These are phyloP conservation scores for Barypeithes pellucidus DNA, from an alignment of 2,888 invertebrate species.

Conservation along the genomic window DNA sequence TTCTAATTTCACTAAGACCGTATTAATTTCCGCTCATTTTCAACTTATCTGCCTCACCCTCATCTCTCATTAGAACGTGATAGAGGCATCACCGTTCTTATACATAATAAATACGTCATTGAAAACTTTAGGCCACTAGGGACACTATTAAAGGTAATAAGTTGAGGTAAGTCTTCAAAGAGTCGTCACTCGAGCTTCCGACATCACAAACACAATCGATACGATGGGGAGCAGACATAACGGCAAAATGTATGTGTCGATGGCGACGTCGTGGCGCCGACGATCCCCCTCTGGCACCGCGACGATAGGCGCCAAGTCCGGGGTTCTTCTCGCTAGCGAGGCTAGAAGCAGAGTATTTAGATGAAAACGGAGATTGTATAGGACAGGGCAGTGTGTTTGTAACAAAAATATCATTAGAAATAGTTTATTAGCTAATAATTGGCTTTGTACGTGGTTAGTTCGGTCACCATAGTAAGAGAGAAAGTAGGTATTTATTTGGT, in stretches of 20 bases:
- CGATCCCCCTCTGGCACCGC: constrained; percentile 58
- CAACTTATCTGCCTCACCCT: too few species aligned
- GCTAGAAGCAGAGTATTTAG: not conserved
- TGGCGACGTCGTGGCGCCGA: constrained; percentile 59
- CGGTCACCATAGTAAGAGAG: too few species aligned
- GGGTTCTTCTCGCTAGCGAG: constrained; percentile 22
- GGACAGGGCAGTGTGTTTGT: too few species aligned
- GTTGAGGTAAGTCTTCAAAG: constrained; percentile 4
- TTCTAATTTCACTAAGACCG: too few species aligned
- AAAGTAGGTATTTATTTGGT: too few species aligned
- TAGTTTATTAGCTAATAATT: too few species aligned
- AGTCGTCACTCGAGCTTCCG: constrained; percentile 19
- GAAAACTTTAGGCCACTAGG: not conserved
- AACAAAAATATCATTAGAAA: too few species aligned
- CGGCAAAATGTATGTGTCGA: constrained; percentile 55
- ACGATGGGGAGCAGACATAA: constrained; percentile 58
- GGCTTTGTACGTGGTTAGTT: too few species aligned
- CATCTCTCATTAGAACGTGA: too few species aligned
- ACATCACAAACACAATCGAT: constrained; percentile 53
- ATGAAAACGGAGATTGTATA: too few species aligned
- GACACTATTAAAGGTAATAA: constrained; percentile 20
- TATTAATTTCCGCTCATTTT: too few species aligned
- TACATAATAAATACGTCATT: constrained; percentile 4
- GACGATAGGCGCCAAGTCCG: constrained; percentile 38
- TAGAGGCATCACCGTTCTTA: too few species aligned